Evolutionary conservation across 2,797 vertebrate species (phyloP), one percentile per base, ranked within the genome.

Genomic region (Lepus townsendii): DNA sequence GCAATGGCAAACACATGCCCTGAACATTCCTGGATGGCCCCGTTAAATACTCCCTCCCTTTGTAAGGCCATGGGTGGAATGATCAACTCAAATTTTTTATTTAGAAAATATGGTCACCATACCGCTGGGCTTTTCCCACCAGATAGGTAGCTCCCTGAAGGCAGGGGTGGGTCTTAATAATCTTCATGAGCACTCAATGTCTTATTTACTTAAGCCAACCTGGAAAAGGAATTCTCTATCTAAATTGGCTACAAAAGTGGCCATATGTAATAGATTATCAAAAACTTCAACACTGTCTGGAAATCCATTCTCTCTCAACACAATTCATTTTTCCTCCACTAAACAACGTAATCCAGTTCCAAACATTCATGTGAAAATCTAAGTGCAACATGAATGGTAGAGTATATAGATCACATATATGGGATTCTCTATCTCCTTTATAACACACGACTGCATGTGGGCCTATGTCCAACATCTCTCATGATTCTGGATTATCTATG

Each of bases 291-390:
- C 84, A 79, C 82, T 94, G 92, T 95, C 92, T 96, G 78, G 93
- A 95, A 96, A 93, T 96, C 90, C 94, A 78, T 83, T 94, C 68
- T 90, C 32, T 90, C 94, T 89, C 92, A 94, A 83, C 80, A 84
- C 47, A 96, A 90, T 80, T 88, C 75, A 91, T 66, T 96, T 54
- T 94, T 96, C 16, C 27, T 83, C 65, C 75, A 79, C 60, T 78
- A 91, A 95, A 93, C 88, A 92, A 68, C 83, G 38, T 22, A 85
- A 90, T 14, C 7, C 22, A 83, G 73, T 88, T 93, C 7, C 30
- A 35, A 35, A 35, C 0, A 76, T 16, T 26, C 32, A 90, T 32
- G 7, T 90, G 75, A 90, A 94, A 87, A 85, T 82, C 76, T 0
- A 12, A 88, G 68, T 68, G 52, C 20, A 83, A n/a, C 71, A 62